Base-by-base conservation (phyloP, 2,888 invertebrate species). In the Pollenia labialis region DNA sequence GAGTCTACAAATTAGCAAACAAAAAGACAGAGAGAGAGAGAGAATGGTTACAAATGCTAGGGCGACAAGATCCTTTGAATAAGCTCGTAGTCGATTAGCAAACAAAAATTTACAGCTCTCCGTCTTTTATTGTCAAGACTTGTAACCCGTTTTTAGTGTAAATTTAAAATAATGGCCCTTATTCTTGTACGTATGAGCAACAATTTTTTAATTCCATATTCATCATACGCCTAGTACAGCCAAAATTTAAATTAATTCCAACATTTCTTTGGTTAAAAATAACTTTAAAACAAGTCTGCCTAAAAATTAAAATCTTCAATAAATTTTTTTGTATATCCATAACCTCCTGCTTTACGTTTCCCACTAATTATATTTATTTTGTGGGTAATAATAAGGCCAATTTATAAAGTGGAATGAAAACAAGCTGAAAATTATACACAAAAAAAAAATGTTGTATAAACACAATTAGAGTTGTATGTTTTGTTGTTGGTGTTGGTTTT, bases 401-500 rank as follows among this genome's bases (percentile, higher is more conserved):
- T 72, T 72, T 72, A 32, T 69, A 11, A 6, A 32, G 32, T 14
- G 23, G n/a, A 40, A 50, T 23, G 23, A 64, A 46, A 16, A 46
- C n/a, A 18, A 11, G 42, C 14, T 23, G 54, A 54, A 69, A 69
- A 54, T 11, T 14, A 42, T 56, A 58, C 56, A 32, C 3, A 32
- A 46, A 46, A 75, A 50, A 42, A 76, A 50, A 42, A 76, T 56
- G 42, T 64, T 76, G 64, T 66, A 48, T 32, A 77, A 68, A 77
- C 56, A 56, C 66, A 77, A 77, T 77, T 66, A 48, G 66, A 66
- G 77, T 66, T 52, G 52, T 44, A 69, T 60, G 50, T 50, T 50
- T 69, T 50, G 50, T 50, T 50, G 42, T 52, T 75, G 62, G 60
- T 50, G 74, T 9, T 75, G 62, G 60, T 50, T 60, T 9, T 75